Conservation (phyloP, 64 coral and sea anemone species). For the Stylophora pistillata region DNA sequence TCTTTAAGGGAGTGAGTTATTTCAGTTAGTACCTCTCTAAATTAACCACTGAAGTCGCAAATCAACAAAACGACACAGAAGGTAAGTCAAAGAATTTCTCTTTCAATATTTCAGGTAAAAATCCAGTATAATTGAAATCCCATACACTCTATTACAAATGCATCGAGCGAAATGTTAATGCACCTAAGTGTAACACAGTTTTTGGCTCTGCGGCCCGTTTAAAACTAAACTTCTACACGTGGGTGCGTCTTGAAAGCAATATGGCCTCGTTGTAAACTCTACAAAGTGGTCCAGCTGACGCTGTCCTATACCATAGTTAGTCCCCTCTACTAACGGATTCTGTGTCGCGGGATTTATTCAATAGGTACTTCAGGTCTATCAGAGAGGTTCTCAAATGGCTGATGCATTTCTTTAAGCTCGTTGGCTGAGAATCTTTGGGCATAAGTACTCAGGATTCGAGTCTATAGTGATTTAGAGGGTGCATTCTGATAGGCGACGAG, state of each 20-base stretch:
- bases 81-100: too few relatives aligned
- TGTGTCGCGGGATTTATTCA: background rate
- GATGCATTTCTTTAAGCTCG: conserved; percentile 23
- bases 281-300: conserved; percentile 59
- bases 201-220: too few relatives aligned
- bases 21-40: too few relatives aligned
- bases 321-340: conserved; percentile 22
- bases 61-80: too few relatives aligned
- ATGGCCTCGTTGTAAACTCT: conserved; percentile 46
- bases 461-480: conserved; percentile 34
- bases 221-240: too few relatives aligned
- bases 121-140: too few relatives aligned
- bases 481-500: conserved; percentile 35
- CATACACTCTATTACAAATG: too few relatives aligned
- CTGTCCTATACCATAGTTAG: conserved; percentile 38
- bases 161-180: too few relatives aligned
- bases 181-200: too few relatives aligned
- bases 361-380: conserved; percentile 8
- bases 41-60: too few relatives aligned
- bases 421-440: conserved; percentile 16
- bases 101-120: too few relatives aligned
- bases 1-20: too few relatives aligned
- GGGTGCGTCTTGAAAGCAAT: conserved; percentile 63
- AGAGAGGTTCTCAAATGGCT: conserved; percentile 35
- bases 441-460: conserved; percentile 49